Conservation (phyloP, 2,888 invertebrate species). For the Helleia helle region DNA sequence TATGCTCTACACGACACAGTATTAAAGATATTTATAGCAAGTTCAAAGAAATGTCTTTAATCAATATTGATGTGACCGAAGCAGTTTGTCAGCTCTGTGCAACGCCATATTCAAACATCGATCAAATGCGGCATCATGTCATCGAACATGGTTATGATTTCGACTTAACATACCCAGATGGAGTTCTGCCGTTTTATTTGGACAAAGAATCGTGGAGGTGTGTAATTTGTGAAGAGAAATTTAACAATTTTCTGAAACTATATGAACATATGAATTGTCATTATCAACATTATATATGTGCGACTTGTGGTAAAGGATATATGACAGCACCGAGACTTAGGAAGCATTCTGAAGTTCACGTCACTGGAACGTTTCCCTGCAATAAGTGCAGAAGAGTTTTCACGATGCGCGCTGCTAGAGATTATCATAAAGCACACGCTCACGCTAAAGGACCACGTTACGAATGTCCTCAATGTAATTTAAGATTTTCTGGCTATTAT, state of each 20-base stretch:
- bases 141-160: conserved; percentile 43
- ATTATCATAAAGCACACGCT: conserved; percentile 48
- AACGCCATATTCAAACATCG: conserved; percentile 31
- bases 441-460: conserved; percentile 54
- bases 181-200: conserved; percentile 49
- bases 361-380: conserved; percentile 54
- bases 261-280: conserved; percentile 64
- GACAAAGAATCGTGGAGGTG: conserved; percentile 56
- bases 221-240: conserved; percentile 43
- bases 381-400: conserved; percentile 49
- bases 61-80: conserved; percentile 52
- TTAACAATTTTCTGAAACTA: conserved; percentile 57
- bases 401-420: conserved; percentile 49
- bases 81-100: conserved; percentile 44
- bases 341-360: conserved; percentile 59
- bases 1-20: conserved; percentile 38
- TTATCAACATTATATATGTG: conserved; percentile 60
- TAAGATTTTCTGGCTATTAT: conserved; percentile 52
- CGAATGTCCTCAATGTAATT: conserved; percentile 54
- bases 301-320: conserved; percentile 59
- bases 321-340: conserved; percentile 55
- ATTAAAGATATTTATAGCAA: conserved; percentile 56
- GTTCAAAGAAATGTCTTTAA: conserved; percentile 58
- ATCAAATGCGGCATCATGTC: conserved; percentile 46
- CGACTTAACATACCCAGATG: conserved; percentile 46